Evolutionary conservation across 2,888 invertebrate genomes (phyloP).

Genomic region (Leptopilina drosophilae): DNA sequence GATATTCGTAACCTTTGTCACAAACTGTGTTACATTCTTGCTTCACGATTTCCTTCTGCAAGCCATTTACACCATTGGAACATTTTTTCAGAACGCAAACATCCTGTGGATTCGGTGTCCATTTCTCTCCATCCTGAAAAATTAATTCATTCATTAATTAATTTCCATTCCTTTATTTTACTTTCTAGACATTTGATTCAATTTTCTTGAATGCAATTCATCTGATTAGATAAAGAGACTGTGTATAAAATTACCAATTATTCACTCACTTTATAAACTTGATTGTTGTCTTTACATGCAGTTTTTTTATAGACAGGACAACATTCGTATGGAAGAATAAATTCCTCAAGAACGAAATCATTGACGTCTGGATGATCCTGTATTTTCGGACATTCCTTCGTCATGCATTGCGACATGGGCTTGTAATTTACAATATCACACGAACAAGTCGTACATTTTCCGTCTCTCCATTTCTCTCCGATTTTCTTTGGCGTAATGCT

Average conservation of each 20-base stretch:
- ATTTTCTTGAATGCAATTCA: no score
- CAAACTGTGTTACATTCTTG: constrained; percentile 66
- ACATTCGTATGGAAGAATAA: constrained; percentile 80
- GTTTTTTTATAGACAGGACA: constrained; percentile 81
- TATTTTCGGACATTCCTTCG: constrained; percentile 78
- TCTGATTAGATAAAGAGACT: background rate
- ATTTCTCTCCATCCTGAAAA: constrained; percentile 63
- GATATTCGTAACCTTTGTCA: constrained; percentile 81
- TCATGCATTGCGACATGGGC: constrained; percentile 77
- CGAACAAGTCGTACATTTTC: constrained; percentile 83
- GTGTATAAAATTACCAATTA: background rate
- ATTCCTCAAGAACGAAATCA: constrained; percentile 80
- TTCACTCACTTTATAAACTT: constrained; percentile 64
- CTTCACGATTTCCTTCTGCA: constrained; percentile 58
- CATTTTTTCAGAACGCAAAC: constrained; percentile 67
- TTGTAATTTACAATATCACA: constrained; percentile 77
- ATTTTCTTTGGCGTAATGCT: constrained; percentile 56
- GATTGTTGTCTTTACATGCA: constrained; percentile 79
- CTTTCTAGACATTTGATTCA: background rate
- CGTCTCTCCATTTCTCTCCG: constrained; percentile 84
- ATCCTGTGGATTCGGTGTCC: constrained; percentile 65
- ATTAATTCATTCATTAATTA: background rate
- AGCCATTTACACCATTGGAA: constrained; percentile 54
- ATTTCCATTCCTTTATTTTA: background rate
- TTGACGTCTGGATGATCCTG: constrained; percentile 75